Evolutionary conservation across 2,888 invertebrate genomes (phyloP), one percentile per base, ranked within the genome.

Genomic region (Plusia festucae): DNA sequence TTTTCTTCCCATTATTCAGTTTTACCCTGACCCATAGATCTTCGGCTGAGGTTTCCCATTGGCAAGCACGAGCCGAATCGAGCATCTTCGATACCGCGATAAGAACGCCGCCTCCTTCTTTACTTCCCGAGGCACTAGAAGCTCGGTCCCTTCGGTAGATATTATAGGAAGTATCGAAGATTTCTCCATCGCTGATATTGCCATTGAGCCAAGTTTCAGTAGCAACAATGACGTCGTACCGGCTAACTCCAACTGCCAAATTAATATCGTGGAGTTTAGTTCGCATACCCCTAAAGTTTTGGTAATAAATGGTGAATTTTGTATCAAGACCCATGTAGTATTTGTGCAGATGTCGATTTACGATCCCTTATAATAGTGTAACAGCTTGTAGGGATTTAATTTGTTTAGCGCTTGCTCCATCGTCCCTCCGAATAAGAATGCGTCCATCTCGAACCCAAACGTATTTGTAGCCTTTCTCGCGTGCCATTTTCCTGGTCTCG

Each of bases 381-480:
- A n/a, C n/a, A 6, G 52, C 52, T n/a, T 52, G 52, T 7, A 52
- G 7, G 52, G 22, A 11, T 24, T 52, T 52, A 4, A 52, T 15
- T 0, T 52, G 52, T 1, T 22, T 52, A 5, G 52, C 52, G 15
- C 52, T 22, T n/a, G 52, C 24, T 4, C 52, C 52, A 52, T 52
- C 52, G 5, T 52, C 52, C n/a, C 27, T 52, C 4, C 52, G 52
- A 6, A 52, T 3, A n/a, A n/a, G n/a, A n/a, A n/a, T n/a, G n/a
- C n/a, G n/a, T n/a, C n/a, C n/a, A n/a, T n/a, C n/a, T n/a, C n/a
- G n/a, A n/a, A n/a, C n/a, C n/a, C n/a, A 34, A 13, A 34, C 13
- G 9, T 60, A 60, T 13, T 32, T 46, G 8, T 64, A 64, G 0
- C 58, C 58, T 1, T 64, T 64, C 0, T 32, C 63, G 13, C 58